Percentiles rank a stretch among this genome's conserved stretches.
These are phyloP conservation scores for Nannobrachium achirus DNA, from an alignment of 2,113 vertebrate genomes.

Conservation along the genomic window DNA sequence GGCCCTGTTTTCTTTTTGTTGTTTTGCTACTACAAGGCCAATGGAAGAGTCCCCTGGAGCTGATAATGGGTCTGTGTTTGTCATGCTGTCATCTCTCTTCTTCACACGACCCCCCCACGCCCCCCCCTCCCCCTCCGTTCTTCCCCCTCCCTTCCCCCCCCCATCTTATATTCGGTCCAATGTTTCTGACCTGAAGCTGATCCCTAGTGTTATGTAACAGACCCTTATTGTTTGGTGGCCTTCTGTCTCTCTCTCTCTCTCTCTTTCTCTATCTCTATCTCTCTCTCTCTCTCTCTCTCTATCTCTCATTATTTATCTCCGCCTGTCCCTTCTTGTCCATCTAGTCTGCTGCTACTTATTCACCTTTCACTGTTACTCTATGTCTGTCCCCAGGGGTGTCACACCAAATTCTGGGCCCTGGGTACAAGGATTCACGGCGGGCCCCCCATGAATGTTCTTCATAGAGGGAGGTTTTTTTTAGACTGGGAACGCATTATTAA, in stretches of 20 bases:
- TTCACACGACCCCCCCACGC: no score
- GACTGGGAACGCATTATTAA: no score
- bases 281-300: neutral
- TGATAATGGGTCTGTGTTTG: conserved; percentile 4
- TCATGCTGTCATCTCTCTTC: conserved; percentile 36
- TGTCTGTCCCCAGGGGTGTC: no score
- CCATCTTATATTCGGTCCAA: conserved; percentile 36
- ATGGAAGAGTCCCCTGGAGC: neutral
- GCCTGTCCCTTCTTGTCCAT: no score
- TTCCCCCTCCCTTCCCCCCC: conserved; percentile 23
- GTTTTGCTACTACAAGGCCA: conserved; percentile 13
- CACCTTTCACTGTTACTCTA: no score
- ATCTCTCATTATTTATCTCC: no score
- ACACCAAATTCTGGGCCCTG: no score
- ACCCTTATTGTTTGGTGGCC: conserved; percentile 25
- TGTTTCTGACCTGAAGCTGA: conserved; percentile 47
- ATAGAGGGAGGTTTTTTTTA: no score
- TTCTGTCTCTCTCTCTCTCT: neutral
- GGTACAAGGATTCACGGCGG: no score
- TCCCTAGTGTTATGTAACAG: conserved; percentile 53
- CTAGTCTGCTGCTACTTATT: no score
- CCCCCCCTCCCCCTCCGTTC: no score
- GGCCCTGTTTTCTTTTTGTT: neutral
- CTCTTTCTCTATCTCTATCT: neutral
- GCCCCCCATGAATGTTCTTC: no score